Evolutionary conservation across 2,113 vertebrate genomes (phyloP), one percentile per base, ranked within the genome.

Genomic region (Falco punctatus): DNA sequence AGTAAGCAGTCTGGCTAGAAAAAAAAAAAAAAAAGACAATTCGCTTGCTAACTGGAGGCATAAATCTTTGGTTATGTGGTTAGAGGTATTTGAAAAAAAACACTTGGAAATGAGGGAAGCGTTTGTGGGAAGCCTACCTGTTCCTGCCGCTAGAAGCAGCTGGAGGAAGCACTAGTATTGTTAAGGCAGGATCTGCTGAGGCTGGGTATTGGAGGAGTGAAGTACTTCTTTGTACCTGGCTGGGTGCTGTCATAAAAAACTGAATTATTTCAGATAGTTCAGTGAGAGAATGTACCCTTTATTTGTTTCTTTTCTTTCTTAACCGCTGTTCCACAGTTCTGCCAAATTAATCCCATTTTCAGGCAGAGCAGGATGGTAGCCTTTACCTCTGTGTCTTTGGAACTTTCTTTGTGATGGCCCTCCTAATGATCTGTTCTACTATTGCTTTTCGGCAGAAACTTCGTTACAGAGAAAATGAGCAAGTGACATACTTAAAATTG

Each of bases 61-160:
- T 79, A 75, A 95, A 46, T 72, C 55, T 92, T 78, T 49, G 92
- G 77, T 87, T 74, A 24, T 81, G 93, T 81, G 96, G 89, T 89
- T 75, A 67, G 73, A 86, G 64, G 82, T 71, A 32, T 55, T 70
- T 74, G 80, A 81, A 78, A 40, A 40, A 96, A 40, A 96, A 57
- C 59, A 44, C 23, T 77, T 83, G 90, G 85, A 83, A 64, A 58
- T 38, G 75, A 74, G 44, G 46, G 85, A 70, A 38, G 40, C 0
- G 3, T 52, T 86, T 94, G 92, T 84, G 86, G 88, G 91, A 94
- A 17, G 72, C 2, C 5, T 17, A 1, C 59, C 71, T 27, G 33
- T 82, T 77, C 48, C 51, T 86, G 80, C 72, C 80, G 80, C 67
- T 81, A 52, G 87, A 17, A 88, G 71, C 66, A 62, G 72, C 70